Base-by-base conservation (phyloP, 2,113 vertebrate species). In the Polypterus bichir region DNA sequence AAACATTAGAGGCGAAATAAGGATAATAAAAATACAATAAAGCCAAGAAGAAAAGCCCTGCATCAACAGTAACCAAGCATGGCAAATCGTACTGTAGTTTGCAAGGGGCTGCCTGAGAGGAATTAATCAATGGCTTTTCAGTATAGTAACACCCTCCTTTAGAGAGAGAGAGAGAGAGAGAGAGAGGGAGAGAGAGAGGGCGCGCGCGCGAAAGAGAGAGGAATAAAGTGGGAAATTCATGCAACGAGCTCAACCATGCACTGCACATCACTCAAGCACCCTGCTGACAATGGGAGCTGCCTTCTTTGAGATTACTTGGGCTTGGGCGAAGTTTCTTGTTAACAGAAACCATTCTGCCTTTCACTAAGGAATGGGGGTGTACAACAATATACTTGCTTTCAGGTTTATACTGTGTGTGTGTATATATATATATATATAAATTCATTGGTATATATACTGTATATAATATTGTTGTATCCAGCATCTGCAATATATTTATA, bases 51-150 rank as follows among this genome's bases (percentile, higher is more conserved):
- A 27, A 27, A 27, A 27, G 27, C 27, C 27, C 27, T 27, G 27
- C 27, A 27, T 27, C 27, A 27, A 27, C 27, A 27, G 27, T 27
- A 27, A 27, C 27, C 27, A 27, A 27, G 27, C 27, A 27, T 27
- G 27, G 27, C 27, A 27, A 27, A 27, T 27, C 27, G 27, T 27
- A 27, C 27, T 72, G 61, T 54, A 64, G 67, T 65, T 68, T 65
- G 64, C 59, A 69, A 66, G 58, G 63, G 63, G 61, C n/a, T 48
- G 68, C 60, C 57, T 48, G 59, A 68, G 57, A 63, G 48, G 58
- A 69, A 73, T 73, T 73, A 69, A 79, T 79, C 71, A 74, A 69
- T 68, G 64, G 68, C 70, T 64, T 66, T 62, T 55, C 5, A 57
- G 54, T 54, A 58, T 51, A 55, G 45, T 54, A 49, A 54, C 51